A percentile compares a stretch with the other conserved stretches of the same genome.
These are phyloP conservation scores for Seriola aureovittata DNA, from an alignment of 2,113 vertebrate species.

Conservation along the genomic window DNA sequence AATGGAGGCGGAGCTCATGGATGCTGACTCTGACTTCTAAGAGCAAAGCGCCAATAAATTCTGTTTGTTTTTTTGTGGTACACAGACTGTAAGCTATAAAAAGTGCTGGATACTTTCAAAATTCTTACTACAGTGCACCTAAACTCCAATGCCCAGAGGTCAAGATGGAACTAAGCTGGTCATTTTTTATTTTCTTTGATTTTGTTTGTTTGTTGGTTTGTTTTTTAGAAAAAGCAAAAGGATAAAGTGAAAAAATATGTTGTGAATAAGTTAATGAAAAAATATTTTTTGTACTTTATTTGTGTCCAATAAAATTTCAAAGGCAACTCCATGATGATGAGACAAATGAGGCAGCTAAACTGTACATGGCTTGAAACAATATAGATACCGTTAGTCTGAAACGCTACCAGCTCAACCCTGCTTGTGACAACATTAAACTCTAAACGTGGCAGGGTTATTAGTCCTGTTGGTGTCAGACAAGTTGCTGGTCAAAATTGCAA, in stretches of 20 bases:
- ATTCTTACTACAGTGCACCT: constrained; percentile 56
- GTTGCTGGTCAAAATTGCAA: background rate
- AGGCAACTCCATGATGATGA: constrained; percentile 54
- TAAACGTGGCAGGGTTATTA: background rate
- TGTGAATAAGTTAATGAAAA: constrained; percentile 66
- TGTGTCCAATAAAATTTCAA: constrained; percentile 57
- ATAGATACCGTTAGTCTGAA: background rate
- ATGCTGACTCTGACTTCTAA: constrained; percentile 93
- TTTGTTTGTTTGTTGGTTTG: background rate
- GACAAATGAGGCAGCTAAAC: constrained; percentile 76
- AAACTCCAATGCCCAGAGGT: background rate
- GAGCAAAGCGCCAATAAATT: background rate
- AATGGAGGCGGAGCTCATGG: constrained; percentile 93
- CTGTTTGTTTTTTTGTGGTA: constrained; percentile 27
- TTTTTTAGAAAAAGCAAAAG: constrained; percentile 46
- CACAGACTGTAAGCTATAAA: constrained; percentile 54
- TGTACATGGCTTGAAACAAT: constrained; percentile 65
- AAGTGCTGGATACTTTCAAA: constrained; percentile 85
- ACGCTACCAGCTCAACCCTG: background rate
- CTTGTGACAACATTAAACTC: background rate
- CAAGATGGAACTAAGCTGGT: constrained; percentile 43
- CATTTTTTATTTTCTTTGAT: constrained; percentile 3
- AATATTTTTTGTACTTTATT: constrained; percentile 60
- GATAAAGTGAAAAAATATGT: constrained; percentile 49
- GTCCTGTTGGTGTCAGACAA: background rate